Base-by-base conservation (phyloP, 2,113 vertebrate genomes). In the Ranitomeya variabilis region DNA sequence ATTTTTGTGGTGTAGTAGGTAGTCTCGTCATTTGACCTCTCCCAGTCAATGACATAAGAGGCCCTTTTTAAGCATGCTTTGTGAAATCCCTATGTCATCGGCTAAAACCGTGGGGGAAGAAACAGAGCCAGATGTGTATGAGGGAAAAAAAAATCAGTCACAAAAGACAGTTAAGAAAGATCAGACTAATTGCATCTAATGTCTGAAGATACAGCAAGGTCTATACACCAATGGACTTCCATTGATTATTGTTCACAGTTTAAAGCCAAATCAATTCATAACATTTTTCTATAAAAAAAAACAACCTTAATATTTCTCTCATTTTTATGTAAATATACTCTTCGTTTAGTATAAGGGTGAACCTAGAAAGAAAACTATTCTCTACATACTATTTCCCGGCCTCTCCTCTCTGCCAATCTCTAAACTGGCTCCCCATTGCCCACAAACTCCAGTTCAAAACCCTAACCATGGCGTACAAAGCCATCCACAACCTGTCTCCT, bases 1-100 rank as follows among this genome's bases (percentile, higher is more conserved):
- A 76, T 85, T 89, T 88, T 80, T 84, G 57, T 73, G 81, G 71
- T 89, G 71, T 52, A 89, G 19, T 89, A 79, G 81, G 81, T 79
- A 89, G 82, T 23, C 45, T 57, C 76, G 45, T 85, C 73, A 55
- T 10, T 64, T 89, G 87, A 88, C 82, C 87, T 76, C 66, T 76
- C 77, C 79, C 54, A 57, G 15, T 37, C 82, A 57, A 45, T 67
- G 73, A 79, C 77, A 64, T 84, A 89, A 84, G 31, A 66, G 76
- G 10, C 23, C 54, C 18, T 83, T 67, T 85, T 89, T 77, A 83
- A 76, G 57, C 66, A 62, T 45, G 26, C 80, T 84, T 81, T 45
- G 45, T 55, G 55, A 23, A 69, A 74, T 89, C 73, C 64, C 52
- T 21, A 15, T 55, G 59, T 88, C 86, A 87, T 79, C 60, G 37